Evolutionary conservation across 2,797 vertebrate species (phyloP).

Genomic region (Galago senegalensis): DNA sequence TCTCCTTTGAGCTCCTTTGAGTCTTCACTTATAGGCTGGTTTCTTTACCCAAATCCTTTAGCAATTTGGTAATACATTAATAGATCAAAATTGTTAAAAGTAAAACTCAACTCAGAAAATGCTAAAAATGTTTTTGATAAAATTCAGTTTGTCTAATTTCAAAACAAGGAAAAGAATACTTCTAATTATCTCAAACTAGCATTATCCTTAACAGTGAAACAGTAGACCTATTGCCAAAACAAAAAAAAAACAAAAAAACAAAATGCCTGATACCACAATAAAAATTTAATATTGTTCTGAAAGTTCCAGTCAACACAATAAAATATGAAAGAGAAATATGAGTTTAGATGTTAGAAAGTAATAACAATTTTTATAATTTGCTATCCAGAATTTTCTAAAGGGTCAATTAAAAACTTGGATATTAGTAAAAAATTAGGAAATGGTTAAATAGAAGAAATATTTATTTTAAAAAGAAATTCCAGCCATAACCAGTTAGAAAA

Average conservation of each 20-base stretch:
- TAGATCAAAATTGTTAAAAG: not conserved
- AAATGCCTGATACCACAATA: not conserved
- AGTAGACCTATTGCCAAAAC: not conserved
- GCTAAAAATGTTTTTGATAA: not conserved
- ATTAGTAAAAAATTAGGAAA: slow-evolving; percentile 31
- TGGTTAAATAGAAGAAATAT: slow-evolving; percentile 5
- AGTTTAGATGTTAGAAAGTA: not conserved
- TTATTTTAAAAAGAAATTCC: not conserved
- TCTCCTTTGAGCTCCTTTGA: not conserved
- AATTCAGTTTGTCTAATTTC: slow-evolving; percentile 25
- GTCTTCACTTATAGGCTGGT: not conserved
- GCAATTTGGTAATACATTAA: not conserved
- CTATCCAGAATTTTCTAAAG: not conserved
- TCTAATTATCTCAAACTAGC: not conserved
- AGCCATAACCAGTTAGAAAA: not conserved
- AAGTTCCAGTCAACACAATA: slow-evolving; percentile 3
- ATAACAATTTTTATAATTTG: slow-evolving; percentile 31
- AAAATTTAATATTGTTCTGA: slow-evolving; percentile 12
- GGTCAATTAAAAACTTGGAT: not conserved
- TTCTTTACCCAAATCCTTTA: not conserved
- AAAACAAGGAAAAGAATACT: slow-evolving; percentile 1
- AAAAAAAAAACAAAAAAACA: not conserved
- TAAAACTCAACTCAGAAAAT: not conserved
- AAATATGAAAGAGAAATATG: slow-evolving; percentile 39
- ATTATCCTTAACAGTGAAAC: slow-evolving; percentile 18